A percentile compares a stretch with the other conserved stretches of the same genome.
These are phyloP conservation scores for Acrocephalus scirpaceus DNA, from an alignment of 2,797 vertebrate species.

Conservation along the genomic window DNA sequence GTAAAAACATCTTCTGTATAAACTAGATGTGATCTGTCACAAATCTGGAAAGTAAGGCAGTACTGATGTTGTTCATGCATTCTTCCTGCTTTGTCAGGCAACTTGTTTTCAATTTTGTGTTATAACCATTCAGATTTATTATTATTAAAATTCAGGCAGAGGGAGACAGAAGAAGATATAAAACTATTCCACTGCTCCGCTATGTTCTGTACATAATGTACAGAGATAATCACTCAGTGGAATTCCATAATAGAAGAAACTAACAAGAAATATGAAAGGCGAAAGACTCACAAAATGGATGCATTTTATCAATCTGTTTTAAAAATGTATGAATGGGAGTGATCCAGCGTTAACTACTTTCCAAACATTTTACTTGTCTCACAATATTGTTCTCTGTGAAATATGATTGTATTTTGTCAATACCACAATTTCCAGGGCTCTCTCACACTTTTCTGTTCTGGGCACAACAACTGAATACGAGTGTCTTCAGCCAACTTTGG, in stretches of 20 bases:
- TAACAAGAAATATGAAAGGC: constrained; percentile 23
- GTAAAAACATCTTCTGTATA: background rate
- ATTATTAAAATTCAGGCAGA: background rate
- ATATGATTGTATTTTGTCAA: constrained; percentile 8
- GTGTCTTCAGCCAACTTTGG: background rate
- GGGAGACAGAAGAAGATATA: background rate
- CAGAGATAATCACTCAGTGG: background rate
- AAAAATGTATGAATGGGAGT: background rate
- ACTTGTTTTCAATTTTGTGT: background rate
- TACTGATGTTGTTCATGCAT: background rate
- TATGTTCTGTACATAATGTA: background rate
- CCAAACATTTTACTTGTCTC: constrained; percentile 7
- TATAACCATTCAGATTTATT: background rate
- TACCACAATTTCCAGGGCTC: background rate
- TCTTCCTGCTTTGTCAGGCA: background rate
- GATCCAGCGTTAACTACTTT: background rate
- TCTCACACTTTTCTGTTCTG: background rate
- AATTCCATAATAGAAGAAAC: constrained; percentile 24
- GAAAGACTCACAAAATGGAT: background rate
- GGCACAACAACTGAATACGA: background rate
- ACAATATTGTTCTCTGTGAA: background rate
- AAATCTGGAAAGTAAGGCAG: background rate
- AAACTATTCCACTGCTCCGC: background rate
- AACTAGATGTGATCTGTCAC: background rate
- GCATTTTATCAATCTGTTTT: background rate